Percentiles rank a stretch among this genome's conserved stretches.
Evolutionary conservation across 2,888 invertebrate genomes (phyloP).

Genomic region (Eupithecia insigniata): DNA sequence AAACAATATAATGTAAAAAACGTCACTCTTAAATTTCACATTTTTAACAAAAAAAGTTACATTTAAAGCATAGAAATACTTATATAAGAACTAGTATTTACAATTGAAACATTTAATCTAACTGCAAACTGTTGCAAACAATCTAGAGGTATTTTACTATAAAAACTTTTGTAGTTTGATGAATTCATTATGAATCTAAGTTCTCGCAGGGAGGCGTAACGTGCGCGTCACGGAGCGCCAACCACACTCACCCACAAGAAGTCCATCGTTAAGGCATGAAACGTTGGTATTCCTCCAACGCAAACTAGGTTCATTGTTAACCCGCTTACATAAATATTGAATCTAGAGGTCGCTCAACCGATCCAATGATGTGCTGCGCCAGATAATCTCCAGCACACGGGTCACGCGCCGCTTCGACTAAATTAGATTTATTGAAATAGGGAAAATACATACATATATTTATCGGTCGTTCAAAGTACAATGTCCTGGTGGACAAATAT

Average conservation of each 20-base stretch:
- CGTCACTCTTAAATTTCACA: not conserved
- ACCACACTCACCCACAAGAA: too few relatives aligned
- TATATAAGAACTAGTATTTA: not conserved
- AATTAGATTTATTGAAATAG: not conserved
- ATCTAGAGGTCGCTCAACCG: too few relatives aligned
- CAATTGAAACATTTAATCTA: too few relatives aligned
- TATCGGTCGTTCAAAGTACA: constrained; percentile 4
- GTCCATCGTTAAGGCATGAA: too few relatives aligned
- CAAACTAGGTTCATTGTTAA: too few relatives aligned
- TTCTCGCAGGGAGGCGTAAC: too few relatives aligned
- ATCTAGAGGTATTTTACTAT: not conserved
- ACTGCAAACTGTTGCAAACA: not conserved
- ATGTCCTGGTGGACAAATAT: not conserved
- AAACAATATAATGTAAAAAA: not conserved
- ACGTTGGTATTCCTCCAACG: too few relatives aligned
- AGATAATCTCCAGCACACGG: not conserved
- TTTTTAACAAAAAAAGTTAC: not conserved
- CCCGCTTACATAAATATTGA: too few relatives aligned
- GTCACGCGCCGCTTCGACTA: not conserved
- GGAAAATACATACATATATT: not conserved
- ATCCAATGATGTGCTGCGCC: not conserved
- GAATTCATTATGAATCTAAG: not conserved
- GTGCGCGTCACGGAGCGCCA: too few relatives aligned
- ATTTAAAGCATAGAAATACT: not conserved
- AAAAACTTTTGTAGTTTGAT: not conserved